phyloP scores from a whole-genome alignment of 2,113 vertebrate species.

The Gambusia holbrooki region DNA sequence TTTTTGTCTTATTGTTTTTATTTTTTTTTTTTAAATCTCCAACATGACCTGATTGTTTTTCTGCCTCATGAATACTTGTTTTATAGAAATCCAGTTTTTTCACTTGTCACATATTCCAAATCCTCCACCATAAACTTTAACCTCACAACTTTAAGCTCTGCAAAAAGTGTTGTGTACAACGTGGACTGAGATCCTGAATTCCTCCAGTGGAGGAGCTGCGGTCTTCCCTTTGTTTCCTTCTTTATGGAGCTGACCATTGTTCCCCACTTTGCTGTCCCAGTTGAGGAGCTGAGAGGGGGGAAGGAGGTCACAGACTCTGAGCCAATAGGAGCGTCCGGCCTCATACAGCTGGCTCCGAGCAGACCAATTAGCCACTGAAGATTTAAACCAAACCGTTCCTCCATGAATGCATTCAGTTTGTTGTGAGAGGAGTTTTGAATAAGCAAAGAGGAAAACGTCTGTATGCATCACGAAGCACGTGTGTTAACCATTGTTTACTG shows the following conservation, averaged over 20 bases:
- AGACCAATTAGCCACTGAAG: conserved; percentile 70
- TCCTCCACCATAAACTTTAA: conserved; percentile 11
- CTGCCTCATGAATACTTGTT: not conserved
- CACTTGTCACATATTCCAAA: not conserved
- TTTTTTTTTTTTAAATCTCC: too few species aligned
- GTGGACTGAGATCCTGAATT: conserved; percentile 39
- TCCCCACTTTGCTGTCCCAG: conserved; percentile 60
- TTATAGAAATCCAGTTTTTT: not conserved
- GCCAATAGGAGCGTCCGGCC: conserved; percentile 69
- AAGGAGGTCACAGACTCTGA: conserved; percentile 39
- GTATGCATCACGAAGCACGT: conserved; percentile 2
- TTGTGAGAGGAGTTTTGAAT: conserved; percentile 23
- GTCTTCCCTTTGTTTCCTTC: conserved; percentile 66
- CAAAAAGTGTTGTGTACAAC: not conserved
- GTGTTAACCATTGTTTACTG: conserved; percentile 47
- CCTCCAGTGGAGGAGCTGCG: conserved; percentile 43
- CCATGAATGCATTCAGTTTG: conserved; percentile 20
- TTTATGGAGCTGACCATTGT: conserved; percentile 74
- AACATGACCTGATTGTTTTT: too few species aligned
- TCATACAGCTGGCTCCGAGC: conserved; percentile 63
- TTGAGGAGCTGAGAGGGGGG: conserved; percentile 55
- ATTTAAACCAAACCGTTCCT: conserved; percentile 77
- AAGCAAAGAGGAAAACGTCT: not conserved
- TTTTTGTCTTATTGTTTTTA: too few species aligned
- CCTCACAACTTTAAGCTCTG: not conserved